Conservation (phyloP, 2,888 invertebrate genomes). For the Drosophila borborema region DNA sequence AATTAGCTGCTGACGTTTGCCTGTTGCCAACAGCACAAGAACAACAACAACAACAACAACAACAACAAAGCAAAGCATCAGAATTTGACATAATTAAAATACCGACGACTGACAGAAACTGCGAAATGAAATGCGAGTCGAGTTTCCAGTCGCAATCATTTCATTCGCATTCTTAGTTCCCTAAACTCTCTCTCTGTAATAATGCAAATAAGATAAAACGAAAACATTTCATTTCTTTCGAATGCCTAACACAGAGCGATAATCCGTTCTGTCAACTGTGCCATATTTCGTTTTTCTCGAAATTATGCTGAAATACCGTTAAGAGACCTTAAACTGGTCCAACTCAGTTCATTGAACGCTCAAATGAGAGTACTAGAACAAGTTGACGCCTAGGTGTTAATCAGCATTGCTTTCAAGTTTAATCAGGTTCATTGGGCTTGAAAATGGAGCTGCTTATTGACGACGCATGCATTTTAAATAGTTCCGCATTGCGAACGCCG, state of each 20-base stretch:
- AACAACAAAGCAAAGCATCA: constrained; percentile 22
- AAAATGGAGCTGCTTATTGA: constrained; percentile 51
- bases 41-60: constrained; percentile 16
- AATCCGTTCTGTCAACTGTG: constrained; percentile 65
- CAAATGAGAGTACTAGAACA: background rate
- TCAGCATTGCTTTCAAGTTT: constrained; percentile 11
- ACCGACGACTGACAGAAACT: constrained; percentile 48
- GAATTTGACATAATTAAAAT: constrained; percentile 80
- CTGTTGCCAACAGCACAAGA: constrained; percentile 51
- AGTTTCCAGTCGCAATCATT: constrained; percentile 33
- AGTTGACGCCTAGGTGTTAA: constrained; percentile 54
- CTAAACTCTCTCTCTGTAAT: constrained; percentile 5
- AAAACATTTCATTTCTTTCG: constrained; percentile 64
- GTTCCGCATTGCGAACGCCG: background rate
- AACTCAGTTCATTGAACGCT: constrained; percentile 64
- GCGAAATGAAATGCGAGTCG: constrained; percentile 52
- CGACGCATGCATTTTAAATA: constrained; percentile 25
- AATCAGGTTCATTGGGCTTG: constrained; percentile 48
- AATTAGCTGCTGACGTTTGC: constrained; percentile 82
- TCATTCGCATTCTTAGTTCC: background rate
- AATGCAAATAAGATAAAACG: constrained; percentile 17
- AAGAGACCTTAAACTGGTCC: constrained; percentile 22
- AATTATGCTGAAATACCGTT: constrained; percentile 49
- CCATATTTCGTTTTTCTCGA: constrained; percentile 36
- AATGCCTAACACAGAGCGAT: constrained; percentile 56